A percentile compares a stretch with the other conserved stretches of the same genome.
Conservation (phyloP, 2,888 invertebrate genomes). For the Mesochorus sp. region DNA sequence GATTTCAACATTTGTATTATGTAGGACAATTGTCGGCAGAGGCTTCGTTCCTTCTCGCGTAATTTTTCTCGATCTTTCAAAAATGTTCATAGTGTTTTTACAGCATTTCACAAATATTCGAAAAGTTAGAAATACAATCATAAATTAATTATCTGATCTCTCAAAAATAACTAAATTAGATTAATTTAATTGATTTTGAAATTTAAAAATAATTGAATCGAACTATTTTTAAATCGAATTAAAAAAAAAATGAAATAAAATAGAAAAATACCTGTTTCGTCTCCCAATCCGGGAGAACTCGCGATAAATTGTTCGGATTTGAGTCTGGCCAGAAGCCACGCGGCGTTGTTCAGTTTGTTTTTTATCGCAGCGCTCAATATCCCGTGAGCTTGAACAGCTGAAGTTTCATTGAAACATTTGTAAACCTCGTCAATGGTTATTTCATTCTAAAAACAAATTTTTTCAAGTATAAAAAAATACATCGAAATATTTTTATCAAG, state of each 20-base stretch:
- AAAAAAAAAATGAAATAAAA: constrained; percentile 15
- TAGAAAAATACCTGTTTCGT: constrained; percentile 69
- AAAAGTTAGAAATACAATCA: background rate
- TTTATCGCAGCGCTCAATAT: constrained; percentile 80
- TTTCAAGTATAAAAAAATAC: background rate
- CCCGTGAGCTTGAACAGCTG: constrained; percentile 77
- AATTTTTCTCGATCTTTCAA: constrained; percentile 81
- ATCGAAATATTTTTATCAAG: background rate
- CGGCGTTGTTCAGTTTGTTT: constrained; percentile 73
- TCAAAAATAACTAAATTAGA: no score
- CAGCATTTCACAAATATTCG: background rate
- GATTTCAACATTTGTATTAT: constrained; percentile 83
- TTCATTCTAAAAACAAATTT: constrained; percentile 63
- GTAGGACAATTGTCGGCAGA: constrained; percentile 85
- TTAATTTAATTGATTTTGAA: no score
- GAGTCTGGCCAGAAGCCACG: constrained; percentile 74
- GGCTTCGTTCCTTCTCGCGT: constrained; percentile 83
- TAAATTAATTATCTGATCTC: background rate
- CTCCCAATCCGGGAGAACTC: constrained; percentile 65
- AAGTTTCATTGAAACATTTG: constrained; percentile 80
- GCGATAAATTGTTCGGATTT: constrained; percentile 74
- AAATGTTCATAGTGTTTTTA: background rate
- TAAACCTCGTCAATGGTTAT: constrained; percentile 64
- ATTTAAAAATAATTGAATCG: no score
- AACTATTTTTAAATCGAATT: no score